Conservation (phyloP, 2,888 invertebrate genomes). For the Isoperla grammatica region DNA sequence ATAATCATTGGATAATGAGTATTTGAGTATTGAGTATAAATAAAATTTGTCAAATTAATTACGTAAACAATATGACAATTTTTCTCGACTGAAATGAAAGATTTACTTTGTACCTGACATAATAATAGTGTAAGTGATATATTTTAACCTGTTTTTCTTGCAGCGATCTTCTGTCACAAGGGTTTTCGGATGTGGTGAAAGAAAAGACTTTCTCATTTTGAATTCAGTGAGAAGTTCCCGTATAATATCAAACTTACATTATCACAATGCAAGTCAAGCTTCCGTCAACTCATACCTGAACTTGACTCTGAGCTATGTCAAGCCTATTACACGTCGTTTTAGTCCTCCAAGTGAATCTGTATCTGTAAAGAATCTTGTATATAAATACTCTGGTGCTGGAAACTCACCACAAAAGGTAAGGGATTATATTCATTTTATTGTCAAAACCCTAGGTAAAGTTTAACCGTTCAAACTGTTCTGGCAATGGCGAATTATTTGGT, state of each 20-base stretch:
- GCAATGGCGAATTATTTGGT: no score
- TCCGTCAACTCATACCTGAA: constrained; percentile 22
- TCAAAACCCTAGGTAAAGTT: no score
- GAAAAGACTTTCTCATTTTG: constrained; percentile 22
- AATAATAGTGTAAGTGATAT: no score
- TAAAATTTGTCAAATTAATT: no score
- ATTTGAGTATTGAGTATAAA: no score
- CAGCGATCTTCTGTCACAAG: constrained; percentile 26
- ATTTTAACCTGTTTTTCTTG: no score
- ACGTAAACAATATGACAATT: no score
- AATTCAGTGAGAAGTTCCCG: constrained; percentile 21
- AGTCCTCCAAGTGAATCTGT: not conserved
- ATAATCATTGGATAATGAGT: no score
- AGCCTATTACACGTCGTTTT: constrained; percentile 1
- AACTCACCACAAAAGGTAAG: constrained; percentile 14
- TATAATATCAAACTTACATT: constrained; percentile 20
- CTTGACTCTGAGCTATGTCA: constrained; percentile 15
- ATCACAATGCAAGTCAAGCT: constrained; percentile 17
- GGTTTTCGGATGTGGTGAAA: constrained; percentile 26
- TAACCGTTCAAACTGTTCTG: no score
- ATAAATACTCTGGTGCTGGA: not conserved
- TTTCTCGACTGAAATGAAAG: no score
- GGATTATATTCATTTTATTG: no score
- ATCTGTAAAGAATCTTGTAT: not conserved
- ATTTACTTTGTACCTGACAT: no score